A percentile compares a stretch with the other conserved stretches of the same genome.
phyloP scores from a whole-genome alignment of 2,888 invertebrate species.

The Pollenia griseotomentosa region DNA sequence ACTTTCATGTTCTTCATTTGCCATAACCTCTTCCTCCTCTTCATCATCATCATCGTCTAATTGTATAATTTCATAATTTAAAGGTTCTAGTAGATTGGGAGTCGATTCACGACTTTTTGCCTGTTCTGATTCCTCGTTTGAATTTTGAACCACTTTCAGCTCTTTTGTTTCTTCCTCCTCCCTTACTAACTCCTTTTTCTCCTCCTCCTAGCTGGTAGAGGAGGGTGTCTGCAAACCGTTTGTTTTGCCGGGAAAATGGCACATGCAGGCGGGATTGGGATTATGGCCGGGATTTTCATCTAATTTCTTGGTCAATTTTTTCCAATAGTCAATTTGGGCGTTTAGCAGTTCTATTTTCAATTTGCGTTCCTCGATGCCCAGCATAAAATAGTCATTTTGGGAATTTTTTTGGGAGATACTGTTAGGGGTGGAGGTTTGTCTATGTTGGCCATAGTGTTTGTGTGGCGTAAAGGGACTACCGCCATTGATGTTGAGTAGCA shows the following conservation, averaged over 20 bases:
- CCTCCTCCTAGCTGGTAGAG: slow-evolving; percentile 81
- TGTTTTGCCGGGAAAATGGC: slow-evolving; percentile 81
- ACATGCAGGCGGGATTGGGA: slow-evolving; percentile 80
- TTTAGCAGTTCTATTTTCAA: slow-evolving; percentile 83
- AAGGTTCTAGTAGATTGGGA: slow-evolving; percentile 58
- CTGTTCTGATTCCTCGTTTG: not conserved
- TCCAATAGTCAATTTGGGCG: slow-evolving; percentile 84
- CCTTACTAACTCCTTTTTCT: slow-evolving; percentile 51
- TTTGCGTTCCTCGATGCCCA: slow-evolving; percentile 83
- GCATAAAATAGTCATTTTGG: slow-evolving; percentile 80
- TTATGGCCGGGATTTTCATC: slow-evolving; percentile 79
- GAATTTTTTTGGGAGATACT: slow-evolving; percentile 65
- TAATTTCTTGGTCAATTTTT: slow-evolving; percentile 82
- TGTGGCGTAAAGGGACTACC: slow-evolving; percentile 63
- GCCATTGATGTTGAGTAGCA: slow-evolving; percentile 66
- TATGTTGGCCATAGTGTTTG: slow-evolving; percentile 71
- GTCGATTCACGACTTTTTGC: slow-evolving; percentile 34
- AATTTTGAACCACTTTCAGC: not conserved
- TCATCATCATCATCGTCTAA: slow-evolving; percentile 52
- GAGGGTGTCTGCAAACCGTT: slow-evolving; percentile 80
- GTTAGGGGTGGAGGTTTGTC: slow-evolving; percentile 68
- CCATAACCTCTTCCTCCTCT: slow-evolving; percentile 19
- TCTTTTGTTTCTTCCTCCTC: slow-evolving; percentile 20
- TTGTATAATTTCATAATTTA: slow-evolving; percentile 66
- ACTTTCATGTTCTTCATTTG: slow-evolving; percentile 14